Evolutionary conservation across 2,113 vertebrate species (phyloP), one percentile per base, ranked within the genome.

Genomic region (Podarcis raffonei): DNA sequence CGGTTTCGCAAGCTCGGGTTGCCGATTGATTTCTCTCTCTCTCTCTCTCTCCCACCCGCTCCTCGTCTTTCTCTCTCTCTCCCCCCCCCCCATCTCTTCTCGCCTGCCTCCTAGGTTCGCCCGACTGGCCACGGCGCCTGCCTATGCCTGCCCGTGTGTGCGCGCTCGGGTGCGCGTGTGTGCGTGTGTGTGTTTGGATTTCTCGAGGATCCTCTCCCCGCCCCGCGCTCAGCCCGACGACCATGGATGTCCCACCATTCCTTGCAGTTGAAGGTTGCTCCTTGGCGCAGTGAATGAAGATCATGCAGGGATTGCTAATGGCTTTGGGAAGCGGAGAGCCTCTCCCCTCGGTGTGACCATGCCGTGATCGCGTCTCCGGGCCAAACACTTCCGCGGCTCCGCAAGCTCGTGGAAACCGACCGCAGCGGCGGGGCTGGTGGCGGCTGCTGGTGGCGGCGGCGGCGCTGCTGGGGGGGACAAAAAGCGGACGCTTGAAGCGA

Each of bases 251-350:
- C 97, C 98, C 97, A 93, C 97, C 98, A 97, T 98, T 97, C 97
- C 97, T 98, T 97, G 97, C 98, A 97, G 97, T 96, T 96, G 97
- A 98, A 98, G 98, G 96, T 96, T 97, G 95, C 94, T 98, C 96
- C 97, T 98, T 98, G 98, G 98, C 97, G 99, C 99, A 99, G 98
- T 99, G 98, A 99, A 96, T 96, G 96, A 96, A 96, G 98, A 98
- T 98, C 98, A 98, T 97, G 97, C 98, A 96, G 95, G 95, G 97
- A 98, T 97, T 97, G 98, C 98, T 98, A 97, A 98, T 98, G 98
- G 98, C 98, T 97, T 96, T 96, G 97, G 97, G 97, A 97, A 97
- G 93, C 95, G 92, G 97, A 94, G 96, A 96, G 95, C 96, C 95
- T 95, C 96, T 97, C 92, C 92, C 96, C 94, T 96, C 85, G 95